Conservation (phyloP, 2,888 invertebrate genomes). For the Eupelmus urozonus region DNA sequence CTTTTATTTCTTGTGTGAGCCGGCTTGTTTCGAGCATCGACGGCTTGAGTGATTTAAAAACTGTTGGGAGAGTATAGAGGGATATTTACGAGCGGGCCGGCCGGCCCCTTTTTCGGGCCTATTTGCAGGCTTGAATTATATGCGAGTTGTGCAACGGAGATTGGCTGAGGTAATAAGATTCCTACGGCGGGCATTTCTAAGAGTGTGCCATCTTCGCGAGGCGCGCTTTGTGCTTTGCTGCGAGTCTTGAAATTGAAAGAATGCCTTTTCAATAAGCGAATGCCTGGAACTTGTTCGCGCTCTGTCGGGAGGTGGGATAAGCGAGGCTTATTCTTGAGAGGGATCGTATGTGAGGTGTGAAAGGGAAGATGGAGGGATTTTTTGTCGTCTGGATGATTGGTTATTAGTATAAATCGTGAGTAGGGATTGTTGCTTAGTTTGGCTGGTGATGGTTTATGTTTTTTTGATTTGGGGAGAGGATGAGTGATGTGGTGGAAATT, state of each 20-base stretch:
- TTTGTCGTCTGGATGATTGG: not conserved
- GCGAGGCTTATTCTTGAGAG: not conserved
- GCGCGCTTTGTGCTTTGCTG: not conserved
- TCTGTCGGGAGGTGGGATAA: too few species aligned
- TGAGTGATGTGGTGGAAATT: too few species aligned
- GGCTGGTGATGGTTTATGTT: too few species aligned
- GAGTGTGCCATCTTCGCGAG: not conserved
- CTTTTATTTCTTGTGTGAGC: conserved; percentile 5
- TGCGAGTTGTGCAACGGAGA: conserved; percentile 31
- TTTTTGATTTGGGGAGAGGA: too few species aligned
- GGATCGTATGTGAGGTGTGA: not conserved
- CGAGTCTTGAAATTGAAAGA: conserved; percentile 50
- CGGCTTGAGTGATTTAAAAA: conserved; percentile 55
- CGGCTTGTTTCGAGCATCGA: conserved; percentile 6
- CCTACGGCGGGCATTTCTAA: conserved; percentile 24
- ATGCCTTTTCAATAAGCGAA: conserved; percentile 51
- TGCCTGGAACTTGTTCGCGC: too few species aligned
- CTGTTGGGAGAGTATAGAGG: conserved; percentile 13
- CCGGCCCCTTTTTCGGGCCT: conserved; percentile 5
- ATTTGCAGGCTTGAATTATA: conserved; percentile 38
- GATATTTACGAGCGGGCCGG: conserved; percentile 39
- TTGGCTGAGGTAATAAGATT: conserved; percentile 4
- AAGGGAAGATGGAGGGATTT: not conserved
- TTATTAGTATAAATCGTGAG: not conserved
- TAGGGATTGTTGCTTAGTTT: too few species aligned